A percentile compares a stretch with the other conserved stretches of the same genome.
phyloP scores from a whole-genome alignment of 1,140 invertebrate species.

The Drosophila sucinea region DNA sequence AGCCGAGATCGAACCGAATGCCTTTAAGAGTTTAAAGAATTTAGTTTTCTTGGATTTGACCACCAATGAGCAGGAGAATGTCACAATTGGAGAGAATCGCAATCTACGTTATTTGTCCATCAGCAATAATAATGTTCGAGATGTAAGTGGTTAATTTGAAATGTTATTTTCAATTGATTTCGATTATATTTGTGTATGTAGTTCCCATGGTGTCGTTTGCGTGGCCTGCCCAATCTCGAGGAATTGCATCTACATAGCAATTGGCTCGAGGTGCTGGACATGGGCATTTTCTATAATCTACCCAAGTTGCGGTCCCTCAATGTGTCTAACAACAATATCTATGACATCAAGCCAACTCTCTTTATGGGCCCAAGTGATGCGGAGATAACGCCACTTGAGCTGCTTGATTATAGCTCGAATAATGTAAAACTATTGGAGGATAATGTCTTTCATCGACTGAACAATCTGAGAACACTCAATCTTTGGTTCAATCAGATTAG shows the following conservation, averaged over 20 bases:
- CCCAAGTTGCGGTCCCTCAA: conserved; percentile 52
- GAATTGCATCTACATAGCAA: conserved; percentile 63
- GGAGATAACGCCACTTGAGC: conserved; percentile 21
- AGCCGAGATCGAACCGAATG: conserved; percentile 40
- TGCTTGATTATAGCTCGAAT: conserved; percentile 73
- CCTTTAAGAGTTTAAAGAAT: conserved; percentile 40
- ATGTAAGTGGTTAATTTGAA: conserved; percentile 39
- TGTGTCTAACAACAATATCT: conserved; percentile 67
- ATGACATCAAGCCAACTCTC: conserved; percentile 36
- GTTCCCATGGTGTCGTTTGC: conserved; percentile 55
- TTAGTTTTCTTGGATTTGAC: conserved; percentile 55
- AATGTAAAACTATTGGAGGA: conserved; percentile 49
- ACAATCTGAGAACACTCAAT: conserved; percentile 48
- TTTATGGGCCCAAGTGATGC: conserved; percentile 41
- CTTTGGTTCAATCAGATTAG: conserved; percentile 61
- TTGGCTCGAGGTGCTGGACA: conserved; percentile 56
- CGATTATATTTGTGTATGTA: conserved; percentile 1
- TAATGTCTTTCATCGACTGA: conserved; percentile 48
- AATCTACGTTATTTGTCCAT: conserved; percentile 58
- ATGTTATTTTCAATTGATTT: neutral
- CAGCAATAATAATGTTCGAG: conserved; percentile 64
- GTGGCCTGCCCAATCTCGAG: conserved; percentile 46
- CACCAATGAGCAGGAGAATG: conserved; percentile 64
- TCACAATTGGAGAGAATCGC: conserved; percentile 45
- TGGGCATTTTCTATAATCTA: conserved; percentile 54